Evolutionary conservation across 2,888 invertebrate species (phyloP).

Genomic region (Anoplius nigerrimus): DNA sequence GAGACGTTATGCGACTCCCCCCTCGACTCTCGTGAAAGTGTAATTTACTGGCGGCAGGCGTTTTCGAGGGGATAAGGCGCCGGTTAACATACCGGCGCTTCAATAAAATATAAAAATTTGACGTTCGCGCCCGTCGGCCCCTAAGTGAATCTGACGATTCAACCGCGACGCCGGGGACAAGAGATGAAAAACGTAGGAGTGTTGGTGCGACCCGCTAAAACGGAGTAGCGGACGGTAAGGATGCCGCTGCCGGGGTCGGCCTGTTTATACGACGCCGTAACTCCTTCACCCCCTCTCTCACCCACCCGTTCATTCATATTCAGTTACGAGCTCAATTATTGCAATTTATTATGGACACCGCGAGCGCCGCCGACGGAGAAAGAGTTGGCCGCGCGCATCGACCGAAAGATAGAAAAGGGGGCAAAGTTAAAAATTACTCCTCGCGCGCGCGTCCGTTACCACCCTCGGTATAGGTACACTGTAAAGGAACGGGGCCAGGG

Average conservation of each 20-base stretch:
- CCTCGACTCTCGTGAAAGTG: constrained; percentile 39
- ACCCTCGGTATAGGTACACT: no score
- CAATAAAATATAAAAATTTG: constrained; percentile 1
- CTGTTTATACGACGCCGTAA: not conserved
- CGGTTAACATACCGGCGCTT: constrained; percentile 1
- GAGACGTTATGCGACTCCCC: constrained; percentile 53
- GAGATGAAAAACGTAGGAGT: no score
- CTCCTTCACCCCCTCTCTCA: no score
- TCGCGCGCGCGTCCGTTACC: no score
- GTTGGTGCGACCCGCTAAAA: no score
- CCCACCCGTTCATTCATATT: not conserved
- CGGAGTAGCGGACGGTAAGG: no score
- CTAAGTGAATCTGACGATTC: not conserved
- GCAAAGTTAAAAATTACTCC: not conserved
- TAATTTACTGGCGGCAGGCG: constrained; percentile 45
- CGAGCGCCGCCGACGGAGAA: no score
- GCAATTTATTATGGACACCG: no score
- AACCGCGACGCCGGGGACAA: no score
- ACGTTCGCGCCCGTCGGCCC: not conserved
- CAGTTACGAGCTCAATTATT: no score
- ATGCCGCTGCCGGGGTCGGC: no score
- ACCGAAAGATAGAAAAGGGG: not conserved
- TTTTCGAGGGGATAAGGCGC: constrained; percentile 8
- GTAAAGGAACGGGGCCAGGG: constrained; percentile 26
- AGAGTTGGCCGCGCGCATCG: not conserved